phyloP scores from a whole-genome alignment of 2,113 vertebrate species.

The Hemiprocne comata region DNA sequence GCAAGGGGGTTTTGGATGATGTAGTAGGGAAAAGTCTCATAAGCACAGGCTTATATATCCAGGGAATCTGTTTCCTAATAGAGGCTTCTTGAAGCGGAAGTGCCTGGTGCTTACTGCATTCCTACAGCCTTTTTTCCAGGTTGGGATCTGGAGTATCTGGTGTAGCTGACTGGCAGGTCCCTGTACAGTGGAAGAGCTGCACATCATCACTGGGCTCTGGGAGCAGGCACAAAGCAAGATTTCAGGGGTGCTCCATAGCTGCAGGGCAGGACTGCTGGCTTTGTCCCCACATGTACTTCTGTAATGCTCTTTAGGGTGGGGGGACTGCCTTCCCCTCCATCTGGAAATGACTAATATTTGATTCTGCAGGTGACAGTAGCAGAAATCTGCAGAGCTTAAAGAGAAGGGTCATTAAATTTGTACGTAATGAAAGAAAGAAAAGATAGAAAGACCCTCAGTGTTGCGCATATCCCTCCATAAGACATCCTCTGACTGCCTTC shows the following conservation, averaged over 20 bases:
- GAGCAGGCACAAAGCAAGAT: not conserved
- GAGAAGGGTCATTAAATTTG: not conserved
- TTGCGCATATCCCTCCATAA: accelerated
- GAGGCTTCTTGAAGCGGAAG: not conserved
- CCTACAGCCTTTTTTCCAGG: not conserved
- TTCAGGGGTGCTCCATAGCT: not conserved
- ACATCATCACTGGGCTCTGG: accelerated
- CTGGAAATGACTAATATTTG: not conserved
- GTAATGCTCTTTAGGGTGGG: not conserved
- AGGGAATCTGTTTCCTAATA: not conserved
- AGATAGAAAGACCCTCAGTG: not conserved
- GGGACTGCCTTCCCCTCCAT: not conserved
- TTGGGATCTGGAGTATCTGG: not conserved
- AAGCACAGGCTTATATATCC: not conserved
- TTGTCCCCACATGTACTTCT: not conserved
- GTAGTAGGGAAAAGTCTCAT: not conserved
- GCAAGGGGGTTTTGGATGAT: not conserved
- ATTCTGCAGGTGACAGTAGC: accelerated
- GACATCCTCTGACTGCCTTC: accelerated
- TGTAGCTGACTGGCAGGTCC: not conserved
- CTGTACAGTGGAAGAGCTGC: not conserved
- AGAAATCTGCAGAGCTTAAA: not conserved
- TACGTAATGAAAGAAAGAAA: accelerated
- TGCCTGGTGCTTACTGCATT: not conserved
- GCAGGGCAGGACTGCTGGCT: not conserved